Conservation (phyloP, 2,888 invertebrate species). For the Ischnus inquisitorius region DNA sequence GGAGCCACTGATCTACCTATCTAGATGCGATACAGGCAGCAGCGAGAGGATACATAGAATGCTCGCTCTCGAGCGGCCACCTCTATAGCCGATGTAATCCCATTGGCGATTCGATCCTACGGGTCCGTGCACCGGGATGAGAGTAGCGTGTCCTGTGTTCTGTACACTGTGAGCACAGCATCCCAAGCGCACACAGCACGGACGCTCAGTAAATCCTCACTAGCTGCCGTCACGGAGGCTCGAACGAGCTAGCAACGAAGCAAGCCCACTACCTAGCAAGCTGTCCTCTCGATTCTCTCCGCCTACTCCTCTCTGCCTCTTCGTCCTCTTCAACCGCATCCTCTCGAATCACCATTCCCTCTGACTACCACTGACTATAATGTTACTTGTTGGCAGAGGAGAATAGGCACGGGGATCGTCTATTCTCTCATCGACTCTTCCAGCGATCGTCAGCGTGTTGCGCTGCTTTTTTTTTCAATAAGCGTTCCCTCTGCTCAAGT, state of each 20-base stretch:
- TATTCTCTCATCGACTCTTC: constrained; percentile 67
- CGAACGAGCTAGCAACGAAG: constrained; percentile 73
- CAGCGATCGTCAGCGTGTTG: constrained; percentile 65
- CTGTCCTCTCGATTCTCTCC: constrained; percentile 57
- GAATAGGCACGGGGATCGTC: constrained; percentile 62
- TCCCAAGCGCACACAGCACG: constrained; percentile 71
- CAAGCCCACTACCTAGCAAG: constrained; percentile 59
- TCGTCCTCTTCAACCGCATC: constrained; percentile 70
- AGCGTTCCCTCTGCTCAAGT: constrained; percentile 26
- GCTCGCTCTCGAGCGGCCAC: constrained; percentile 78
- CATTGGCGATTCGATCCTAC: constrained; percentile 83
- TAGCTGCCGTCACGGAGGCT: constrained; percentile 82
- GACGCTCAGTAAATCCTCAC: constrained; percentile 83
- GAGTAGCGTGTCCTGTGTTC: constrained; percentile 73
- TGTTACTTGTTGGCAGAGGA: constrained; percentile 62
- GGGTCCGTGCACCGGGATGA: constrained; percentile 68
- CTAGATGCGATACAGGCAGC: constrained; percentile 65
- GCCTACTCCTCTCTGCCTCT: constrained; percentile 69
- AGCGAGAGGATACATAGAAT: constrained; percentile 69
- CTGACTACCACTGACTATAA: constrained; percentile 50
- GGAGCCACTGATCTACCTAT: constrained; percentile 71
- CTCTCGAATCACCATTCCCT: constrained; percentile 66
- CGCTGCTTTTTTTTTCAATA: constrained; percentile 35
- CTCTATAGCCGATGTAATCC: constrained; percentile 80
- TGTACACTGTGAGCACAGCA: constrained; percentile 74